Conservation (phyloP, 2,113 vertebrate species). For the Barnardius zonarius region DNA sequence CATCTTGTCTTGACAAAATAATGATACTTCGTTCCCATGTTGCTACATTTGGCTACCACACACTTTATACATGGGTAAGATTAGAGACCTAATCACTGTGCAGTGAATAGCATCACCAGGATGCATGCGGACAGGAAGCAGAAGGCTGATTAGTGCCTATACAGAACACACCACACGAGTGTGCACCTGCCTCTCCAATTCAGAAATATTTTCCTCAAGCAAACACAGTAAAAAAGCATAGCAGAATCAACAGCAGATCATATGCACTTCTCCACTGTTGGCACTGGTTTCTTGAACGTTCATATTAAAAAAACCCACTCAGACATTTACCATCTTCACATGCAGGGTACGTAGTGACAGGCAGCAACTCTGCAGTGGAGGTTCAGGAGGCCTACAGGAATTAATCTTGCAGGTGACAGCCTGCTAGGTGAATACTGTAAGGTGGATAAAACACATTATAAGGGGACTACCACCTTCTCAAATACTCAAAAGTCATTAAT, state of each 20-base stretch:
- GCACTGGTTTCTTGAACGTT: background rate
- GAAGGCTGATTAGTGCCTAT: background rate
- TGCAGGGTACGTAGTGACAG: background rate
- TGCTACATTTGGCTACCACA: background rate
- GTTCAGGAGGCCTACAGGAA: background rate
- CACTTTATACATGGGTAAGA: background rate
- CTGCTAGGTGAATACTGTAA: background rate
- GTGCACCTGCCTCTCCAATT: background rate
- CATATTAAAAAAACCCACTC: background rate
- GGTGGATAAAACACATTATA: background rate
- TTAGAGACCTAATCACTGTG: background rate
- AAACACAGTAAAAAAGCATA: background rate
- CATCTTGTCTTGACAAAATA: constrained; percentile 27
- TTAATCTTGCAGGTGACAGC: background rate
- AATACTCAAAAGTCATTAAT: background rate
- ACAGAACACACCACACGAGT: background rate
- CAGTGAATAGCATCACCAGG: background rate
- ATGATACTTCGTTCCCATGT: background rate
- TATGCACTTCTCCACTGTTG: background rate
- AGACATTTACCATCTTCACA: background rate
- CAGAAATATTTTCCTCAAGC: background rate
- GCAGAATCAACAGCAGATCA: background rate
- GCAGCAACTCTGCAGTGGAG: background rate
- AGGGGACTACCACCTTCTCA: background rate
- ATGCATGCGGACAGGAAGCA: accelerated